These are phyloP conservation scores for Pemphredon lugubris DNA, from an alignment of 2,888 invertebrate genomes.

Conservation along the genomic window DNA sequence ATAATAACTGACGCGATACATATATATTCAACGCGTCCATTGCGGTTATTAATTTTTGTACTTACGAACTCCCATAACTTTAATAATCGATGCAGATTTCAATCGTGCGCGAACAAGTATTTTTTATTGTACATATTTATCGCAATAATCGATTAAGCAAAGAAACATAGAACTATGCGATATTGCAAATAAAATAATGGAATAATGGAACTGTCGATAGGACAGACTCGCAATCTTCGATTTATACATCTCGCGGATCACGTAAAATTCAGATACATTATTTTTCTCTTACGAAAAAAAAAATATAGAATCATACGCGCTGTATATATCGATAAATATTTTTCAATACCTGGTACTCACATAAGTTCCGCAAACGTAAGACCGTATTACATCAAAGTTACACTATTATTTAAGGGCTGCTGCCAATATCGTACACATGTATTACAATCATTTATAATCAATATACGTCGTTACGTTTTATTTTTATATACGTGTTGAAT, in stretches of 20 bases:
- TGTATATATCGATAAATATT: conserved; percentile 53
- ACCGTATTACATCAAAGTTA: conserved; percentile 37
- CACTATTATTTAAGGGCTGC: conserved; percentile 41
- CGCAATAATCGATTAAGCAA: conserved; percentile 42
- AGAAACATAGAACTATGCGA: conserved; percentile 12
- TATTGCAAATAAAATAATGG: conserved; percentile 12
- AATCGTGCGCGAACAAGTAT: conserved; percentile 54
- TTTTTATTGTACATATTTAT: conserved; percentile 65
- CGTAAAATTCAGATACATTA: conserved; percentile 34
- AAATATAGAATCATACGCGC: conserved; percentile 24
- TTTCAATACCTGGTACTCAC: conserved; percentile 36
- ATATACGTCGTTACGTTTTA: conserved; percentile 56
- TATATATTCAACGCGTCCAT: background rate
- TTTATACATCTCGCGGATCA: conserved; percentile 41
- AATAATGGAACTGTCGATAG: conserved; percentile 14
- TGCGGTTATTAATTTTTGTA: conserved; percentile 44
- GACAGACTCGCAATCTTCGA: conserved; percentile 19
- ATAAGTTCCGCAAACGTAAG: conserved; percentile 34
- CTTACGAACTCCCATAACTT: conserved; percentile 40
- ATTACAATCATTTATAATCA: conserved; percentile 58
- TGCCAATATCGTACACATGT: conserved; percentile 48
- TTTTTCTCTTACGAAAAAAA: conserved; percentile 32
- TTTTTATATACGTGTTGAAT: conserved; percentile 40
- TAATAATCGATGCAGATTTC: conserved; percentile 20
- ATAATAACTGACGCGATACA: background rate